Percentiles rank a stretch among this genome's conserved stretches.
These are phyloP conservation scores for Romanogobio albipinnatus DNA, from an alignment of 2,113 vertebrate species.

Conservation along the genomic window DNA sequence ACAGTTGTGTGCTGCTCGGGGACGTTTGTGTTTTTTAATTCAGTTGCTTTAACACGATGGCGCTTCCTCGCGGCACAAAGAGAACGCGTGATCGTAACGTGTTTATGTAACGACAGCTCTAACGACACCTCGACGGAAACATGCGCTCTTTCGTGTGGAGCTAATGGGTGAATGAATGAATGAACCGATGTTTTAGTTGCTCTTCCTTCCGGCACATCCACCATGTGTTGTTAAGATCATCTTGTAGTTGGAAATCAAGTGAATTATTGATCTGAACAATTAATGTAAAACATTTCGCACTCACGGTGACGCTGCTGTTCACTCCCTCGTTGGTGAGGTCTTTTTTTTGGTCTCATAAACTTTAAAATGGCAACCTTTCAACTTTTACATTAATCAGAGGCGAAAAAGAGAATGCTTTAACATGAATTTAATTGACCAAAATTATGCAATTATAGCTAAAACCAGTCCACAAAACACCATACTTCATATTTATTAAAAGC, in stretches of 20 bases:
- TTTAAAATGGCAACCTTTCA: neutral
- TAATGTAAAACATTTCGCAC: neutral
- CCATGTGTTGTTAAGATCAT: neutral
- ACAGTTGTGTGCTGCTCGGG: neutral
- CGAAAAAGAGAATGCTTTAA: neutral
- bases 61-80: constrained; percentile 29
- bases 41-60: constrained; percentile 16
- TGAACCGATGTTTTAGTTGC: neutral
- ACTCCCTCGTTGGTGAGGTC: neutral
- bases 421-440: neutral
- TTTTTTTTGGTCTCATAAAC: neutral
- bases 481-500: neutral
- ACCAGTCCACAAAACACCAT: neutral
- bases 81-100: neutral
- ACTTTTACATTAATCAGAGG: neutral
- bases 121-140: neutral
- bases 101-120: neutral
- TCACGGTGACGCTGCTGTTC: neutral
- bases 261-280: neutral
- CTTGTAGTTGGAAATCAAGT: neutral
- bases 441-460: neutral
- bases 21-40: neutral
- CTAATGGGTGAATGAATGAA: neutral
- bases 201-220: neutral
- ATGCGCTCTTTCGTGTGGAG: neutral